Evolutionary conservation across 2,113 vertebrate genomes (phyloP), one percentile per base, ranked within the genome.

Genomic region (Dunckerocampus dactyliophorus): DNA sequence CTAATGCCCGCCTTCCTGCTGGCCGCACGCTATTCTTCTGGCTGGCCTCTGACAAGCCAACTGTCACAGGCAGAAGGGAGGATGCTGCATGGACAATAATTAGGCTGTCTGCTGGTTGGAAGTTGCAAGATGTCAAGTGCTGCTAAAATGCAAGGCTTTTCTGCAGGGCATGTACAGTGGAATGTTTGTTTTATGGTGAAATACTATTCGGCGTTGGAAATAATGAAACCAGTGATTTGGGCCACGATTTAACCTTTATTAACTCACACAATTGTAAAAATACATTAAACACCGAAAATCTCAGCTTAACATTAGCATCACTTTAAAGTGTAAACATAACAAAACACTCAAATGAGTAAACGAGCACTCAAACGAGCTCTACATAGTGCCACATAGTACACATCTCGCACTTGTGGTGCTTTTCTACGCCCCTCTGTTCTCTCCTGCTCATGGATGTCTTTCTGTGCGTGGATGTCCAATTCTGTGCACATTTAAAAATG

Each of bases 41-140:
- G 75, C 74, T 71, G 71, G 76, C 77, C 79, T 72, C 74, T 67
- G 69, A 82, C 69, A 61, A 69, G 81, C 80, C 79, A 75, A 83
- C 80, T 84, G 84, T 86, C 81, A 67, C 73, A 68, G 82, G 75
- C 85, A 84, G 82, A 82, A 63, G 79, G 78, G 82, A 74, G 72
- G 75, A 77, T 59, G 69, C 77, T 77, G 34, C 66, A 67, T 60
- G 81, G 79, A 82, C 87, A 83, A 76, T 87, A 83, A 88, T 85
- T 82, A 87, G 61, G 71, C 70, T 75, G 72, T 65, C 73, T 72
- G 49, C 77, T 75, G 82, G 67, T 72, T 65, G 39, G 61, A 71
- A 69, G 76, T 79, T 69, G 78, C 60, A 61, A 64, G 63, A 82
- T 73, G 76, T 86, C 76, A 82, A 84, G 76, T 79, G 73, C 69